These are phyloP conservation scores for Pseudorhiza aurosa DNA, from an alignment of 30 jellyfish, hydroid and myxozoan genomes.

Conservation along the genomic window DNA sequence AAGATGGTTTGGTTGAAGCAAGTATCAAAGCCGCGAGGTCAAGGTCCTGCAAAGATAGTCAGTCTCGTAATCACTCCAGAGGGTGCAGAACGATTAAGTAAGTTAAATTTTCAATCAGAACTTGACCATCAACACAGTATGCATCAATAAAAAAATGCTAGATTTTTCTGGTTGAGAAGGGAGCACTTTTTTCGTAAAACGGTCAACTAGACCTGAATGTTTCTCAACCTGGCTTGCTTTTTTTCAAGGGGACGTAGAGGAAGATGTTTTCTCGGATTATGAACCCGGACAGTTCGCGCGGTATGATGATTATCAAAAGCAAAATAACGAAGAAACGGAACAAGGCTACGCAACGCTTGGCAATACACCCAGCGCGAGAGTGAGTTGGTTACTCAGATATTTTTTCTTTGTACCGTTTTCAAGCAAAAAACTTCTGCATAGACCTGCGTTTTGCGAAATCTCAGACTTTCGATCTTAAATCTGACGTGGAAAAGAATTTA, in stretches of 20 bases:
- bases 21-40: constrained; percentile 72
- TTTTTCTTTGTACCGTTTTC: background rate
- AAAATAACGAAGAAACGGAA: constrained; percentile 49
- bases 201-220: too few relatives aligned
- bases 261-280: constrained; percentile 69
- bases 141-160: too few relatives aligned
- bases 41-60: constrained; percentile 90
- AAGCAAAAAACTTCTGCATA: too few relatives aligned
- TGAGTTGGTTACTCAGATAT: background rate
- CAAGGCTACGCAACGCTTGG: constrained; percentile 58
- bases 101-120: constrained; percentile 1
- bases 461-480: too few relatives aligned
- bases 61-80: constrained; percentile 87
- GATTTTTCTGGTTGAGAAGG: too few relatives aligned
- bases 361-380: constrained; percentile 79
- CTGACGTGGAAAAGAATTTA: too few relatives aligned
- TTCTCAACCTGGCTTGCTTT: too few relatives aligned
- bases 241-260: too few relatives aligned
- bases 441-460: too few relatives aligned
- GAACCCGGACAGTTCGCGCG: constrained; percentile 70
- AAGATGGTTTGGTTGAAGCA: constrained; percentile 89
- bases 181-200: too few relatives aligned
- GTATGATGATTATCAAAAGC: constrained; percentile 59
- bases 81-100: constrained; percentile 80
- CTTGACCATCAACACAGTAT: too few relatives aligned